phyloP scores from a whole-genome alignment of 2,113 vertebrate genomes.

The Platysternon megacephalum region DNA sequence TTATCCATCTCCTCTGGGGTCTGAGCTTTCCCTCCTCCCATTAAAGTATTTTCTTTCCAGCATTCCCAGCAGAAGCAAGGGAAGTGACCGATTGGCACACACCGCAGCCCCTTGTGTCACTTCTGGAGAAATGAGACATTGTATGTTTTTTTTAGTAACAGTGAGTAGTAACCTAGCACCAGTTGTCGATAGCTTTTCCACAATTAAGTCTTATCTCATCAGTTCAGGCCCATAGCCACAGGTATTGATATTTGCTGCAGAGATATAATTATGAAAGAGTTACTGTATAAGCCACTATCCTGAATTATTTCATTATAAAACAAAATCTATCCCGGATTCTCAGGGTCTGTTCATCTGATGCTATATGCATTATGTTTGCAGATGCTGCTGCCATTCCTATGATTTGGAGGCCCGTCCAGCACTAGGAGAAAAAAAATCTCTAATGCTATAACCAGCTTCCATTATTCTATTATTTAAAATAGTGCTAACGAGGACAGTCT shows the following conservation, averaged over 20 bases:
- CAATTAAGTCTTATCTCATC: not conserved
- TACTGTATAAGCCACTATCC: accelerated
- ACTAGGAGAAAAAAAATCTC: not conserved
- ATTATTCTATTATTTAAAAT: not conserved
- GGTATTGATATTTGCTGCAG: accelerated
- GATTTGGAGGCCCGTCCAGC: not conserved
- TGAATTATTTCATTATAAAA: not conserved
- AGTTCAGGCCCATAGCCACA: accelerated
- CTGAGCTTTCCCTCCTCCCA: not conserved
- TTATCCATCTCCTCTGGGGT: too few relatives aligned
- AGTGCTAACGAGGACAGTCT: accelerated
- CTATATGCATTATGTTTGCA: accelerated
- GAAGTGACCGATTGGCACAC: not conserved
- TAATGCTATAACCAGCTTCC: not conserved
- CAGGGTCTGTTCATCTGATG: not conserved
- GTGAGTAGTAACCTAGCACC: accelerated
- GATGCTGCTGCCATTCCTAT: accelerated
- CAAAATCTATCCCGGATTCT: accelerated
- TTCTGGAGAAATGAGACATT: slow-evolving; percentile 14
- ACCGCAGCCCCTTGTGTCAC: accelerated
- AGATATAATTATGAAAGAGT: accelerated
- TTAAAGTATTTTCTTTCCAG: not conserved
- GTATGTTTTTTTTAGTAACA: accelerated
- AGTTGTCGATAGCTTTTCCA: not conserved
- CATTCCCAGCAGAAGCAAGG: not conserved